Evolutionary conservation across 92 coral and sea anemone genomes (phyloP).

Genomic region (Palythoa grandiflora): DNA sequence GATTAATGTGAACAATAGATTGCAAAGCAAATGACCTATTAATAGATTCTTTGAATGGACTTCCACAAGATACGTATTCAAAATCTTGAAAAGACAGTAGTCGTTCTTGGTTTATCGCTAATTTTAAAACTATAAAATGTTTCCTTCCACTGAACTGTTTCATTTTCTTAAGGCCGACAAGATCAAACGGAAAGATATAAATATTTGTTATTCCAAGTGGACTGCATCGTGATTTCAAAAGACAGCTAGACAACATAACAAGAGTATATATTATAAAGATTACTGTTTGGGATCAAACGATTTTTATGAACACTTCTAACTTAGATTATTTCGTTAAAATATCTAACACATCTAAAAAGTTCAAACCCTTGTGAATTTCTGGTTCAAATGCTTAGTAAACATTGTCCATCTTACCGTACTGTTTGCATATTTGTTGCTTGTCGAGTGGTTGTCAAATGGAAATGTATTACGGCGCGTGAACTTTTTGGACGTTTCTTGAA

Average conservation of each 20-base stretch:
- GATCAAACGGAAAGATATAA: constrained; percentile 20
- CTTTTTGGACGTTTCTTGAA: constrained; percentile 41
- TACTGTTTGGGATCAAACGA: not conserved
- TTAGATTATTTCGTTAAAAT: too few species aligned
- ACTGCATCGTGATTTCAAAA: not conserved
- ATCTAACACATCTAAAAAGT: not conserved
- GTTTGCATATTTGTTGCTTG: constrained; percentile 29
- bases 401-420: constrained; percentile 16
- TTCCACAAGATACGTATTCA: not conserved
- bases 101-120: not conserved
- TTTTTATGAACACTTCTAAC: not conserved
- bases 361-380: not conserved
- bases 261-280: not conserved
- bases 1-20: not conserved
- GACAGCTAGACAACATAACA: not conserved
- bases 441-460: constrained; percentile 51
- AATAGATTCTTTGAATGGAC: not conserved
- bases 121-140: not conserved
- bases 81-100: not conserved
- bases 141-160: too few species aligned
- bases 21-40: not conserved
- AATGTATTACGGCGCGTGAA: constrained; percentile 37
- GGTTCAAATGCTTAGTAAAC: not conserved
- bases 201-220: constrained; percentile 27
- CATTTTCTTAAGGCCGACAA: not conserved